Conservation (phyloP, 2,797 vertebrate species). For the Mormyrops boulengeri region DNA sequence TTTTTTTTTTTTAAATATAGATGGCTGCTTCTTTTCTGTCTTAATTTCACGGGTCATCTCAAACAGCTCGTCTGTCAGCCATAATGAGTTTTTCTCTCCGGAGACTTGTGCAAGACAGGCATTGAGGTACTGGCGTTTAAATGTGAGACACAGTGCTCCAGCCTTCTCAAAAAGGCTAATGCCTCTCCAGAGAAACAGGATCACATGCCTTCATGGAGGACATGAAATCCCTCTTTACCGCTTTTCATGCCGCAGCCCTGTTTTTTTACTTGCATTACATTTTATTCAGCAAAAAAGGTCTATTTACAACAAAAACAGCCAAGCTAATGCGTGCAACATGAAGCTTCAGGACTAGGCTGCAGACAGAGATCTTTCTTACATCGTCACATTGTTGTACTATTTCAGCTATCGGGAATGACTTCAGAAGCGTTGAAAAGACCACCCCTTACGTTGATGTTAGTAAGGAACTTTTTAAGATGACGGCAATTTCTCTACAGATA, state of each 20-base stretch:
- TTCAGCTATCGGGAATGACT: background rate
- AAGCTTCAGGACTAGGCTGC: background rate
- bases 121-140: background rate
- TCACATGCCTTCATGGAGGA: background rate
- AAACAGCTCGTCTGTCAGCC: background rate
- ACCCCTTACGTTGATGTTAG: background rate
- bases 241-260: background rate
- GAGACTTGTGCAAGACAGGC: background rate
- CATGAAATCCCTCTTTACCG: background rate
- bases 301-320: background rate
- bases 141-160: background rate
- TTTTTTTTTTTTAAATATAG: background rate
- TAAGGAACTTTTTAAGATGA: background rate
- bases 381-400: background rate
- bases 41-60: slow-evolving; percentile 5
- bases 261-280: background rate
- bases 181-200: background rate
- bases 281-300: background rate
- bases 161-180: background rate
- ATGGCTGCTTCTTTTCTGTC: background rate
- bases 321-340: background rate
- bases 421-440: background rate
- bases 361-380: background rate
- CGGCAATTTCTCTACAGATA: background rate
- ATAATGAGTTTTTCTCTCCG: background rate